Base-by-base conservation (phyloP, 2,888 invertebrate species). In the Scelioninae gen. 1 region DNA sequence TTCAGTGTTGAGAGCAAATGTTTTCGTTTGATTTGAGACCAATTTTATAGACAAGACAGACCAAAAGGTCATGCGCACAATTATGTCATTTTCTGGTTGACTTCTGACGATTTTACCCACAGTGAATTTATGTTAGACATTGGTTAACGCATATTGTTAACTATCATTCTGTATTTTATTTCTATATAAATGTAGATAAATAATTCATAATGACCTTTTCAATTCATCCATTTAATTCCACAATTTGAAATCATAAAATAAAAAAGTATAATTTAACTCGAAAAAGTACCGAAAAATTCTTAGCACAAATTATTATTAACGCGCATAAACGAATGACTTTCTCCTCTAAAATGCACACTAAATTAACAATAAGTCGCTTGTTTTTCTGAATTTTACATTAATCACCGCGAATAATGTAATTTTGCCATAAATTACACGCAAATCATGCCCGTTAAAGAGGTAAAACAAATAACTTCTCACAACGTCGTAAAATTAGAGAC, bases 401-500 rank as follows among this genome's bases (percentile, higher is more conserved):
- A 71, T 71, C 60, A 40, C 40, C 49, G 23, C 40, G 60, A 49
- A 60, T 60, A 71, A 60, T 45, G 60, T 60, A 60, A 60, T 58
- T 71, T 45, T 56, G 34, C 32, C 10, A 74, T 74, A 74, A 74
- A 74, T 74, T 56, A 47, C 31, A n/a, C n/a, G 38, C 31, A 56
- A 74, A 56, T 47, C 29, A 74, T 51, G 55, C 16, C 29, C 45
- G 56, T 65, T 65, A 32, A 49, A 15, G 38, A 15, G 11, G 38
- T n/a, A 43, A 63, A 47, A 7, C 55, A 62, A 51, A 51, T 8
- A 34, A 3, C 55, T 55, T 74, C 55, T 58, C 47, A 58, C 56
- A 45, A 9, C 40, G 32, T 43, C 29, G 23, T 31, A 38, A 43
- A 53, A 40, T 43, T 66, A 58, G 23, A 34, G 34, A 55, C 13